Base-by-base conservation (phyloP, 2,888 invertebrate genomes). In the Tenthredo distinguenda region DNA sequence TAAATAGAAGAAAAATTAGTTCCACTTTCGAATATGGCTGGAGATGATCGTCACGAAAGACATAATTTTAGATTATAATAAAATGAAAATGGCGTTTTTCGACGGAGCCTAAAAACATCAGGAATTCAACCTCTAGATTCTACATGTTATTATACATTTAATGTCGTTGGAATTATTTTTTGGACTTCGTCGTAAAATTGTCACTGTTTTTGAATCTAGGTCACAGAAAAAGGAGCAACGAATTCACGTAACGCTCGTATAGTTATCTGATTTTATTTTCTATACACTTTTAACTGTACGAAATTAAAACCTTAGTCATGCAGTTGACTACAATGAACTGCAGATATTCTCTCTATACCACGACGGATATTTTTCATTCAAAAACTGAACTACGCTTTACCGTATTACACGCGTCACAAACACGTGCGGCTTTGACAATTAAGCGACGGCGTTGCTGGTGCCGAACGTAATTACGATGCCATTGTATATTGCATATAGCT, bases 291-390 rank as follows among this genome's bases (percentile, higher is more conserved):
- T 26, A 68, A 68, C 68, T 9, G 3, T 47, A 68, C 18, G 68
- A 31, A 68, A 68, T 68, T 31, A 68, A 68, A 68, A 68, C 31
- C 34, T 68, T 15, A 31, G 26, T 26, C 68, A 31, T 68, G 68
- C 31, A 34, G 6, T 68, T 68, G 68, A 68, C 68, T 68, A 68
- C 68, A 68, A 68, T 68, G 34, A 68, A 68, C 31, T 31, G 15
- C 47, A 7, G 18, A 55, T 55, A 68, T 68, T 68, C 10, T 68
- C 26, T 12, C 15, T 34, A 31, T 3, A 68, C 31, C 31, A 68
- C 31, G 68, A 34, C 31, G 26, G 10, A 55, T 55, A n/a, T n/a
- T 55, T 68, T 68, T 34, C 34, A 65, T 26, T 12, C 6, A 31
- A 65, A 68, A 31, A 18, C 6, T 21, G 15, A 31, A 68, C 68